A percentile compares a stretch with the other conserved stretches of the same genome.
phyloP scores from a whole-genome alignment of 2,113 vertebrate species.

The Bubalus kerabau region DNA sequence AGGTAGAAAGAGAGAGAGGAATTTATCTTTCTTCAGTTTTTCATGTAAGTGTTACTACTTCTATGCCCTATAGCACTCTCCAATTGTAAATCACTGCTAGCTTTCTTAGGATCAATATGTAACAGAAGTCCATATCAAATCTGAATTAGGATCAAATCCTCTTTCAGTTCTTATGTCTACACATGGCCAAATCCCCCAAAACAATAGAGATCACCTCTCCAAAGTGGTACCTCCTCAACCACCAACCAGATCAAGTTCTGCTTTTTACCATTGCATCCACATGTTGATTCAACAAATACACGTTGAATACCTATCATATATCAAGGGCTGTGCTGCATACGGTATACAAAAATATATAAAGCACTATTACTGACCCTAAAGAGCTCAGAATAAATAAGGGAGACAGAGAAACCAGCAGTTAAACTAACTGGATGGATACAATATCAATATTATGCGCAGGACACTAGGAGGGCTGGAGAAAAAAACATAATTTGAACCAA shows the following conservation, averaged over 20 bases:
- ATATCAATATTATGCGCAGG: neutral
- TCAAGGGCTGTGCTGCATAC: neutral
- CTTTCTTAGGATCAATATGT: neutral
- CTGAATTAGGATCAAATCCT: slow-evolving; percentile 11
- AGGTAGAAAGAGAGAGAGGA: neutral
- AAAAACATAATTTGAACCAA: neutral
- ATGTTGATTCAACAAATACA: neutral
- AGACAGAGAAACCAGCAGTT: neutral
- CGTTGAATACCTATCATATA: neutral
- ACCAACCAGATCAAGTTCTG: neutral
- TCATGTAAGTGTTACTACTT: neutral
- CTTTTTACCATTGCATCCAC: neutral
- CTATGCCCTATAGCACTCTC: neutral
- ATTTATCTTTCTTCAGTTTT: neutral
- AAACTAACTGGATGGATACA: neutral
- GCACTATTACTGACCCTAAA: neutral
- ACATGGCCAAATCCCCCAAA: neutral
- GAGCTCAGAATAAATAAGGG: neutral
- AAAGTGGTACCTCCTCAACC: neutral
- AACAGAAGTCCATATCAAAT: neutral
- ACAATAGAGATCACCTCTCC: neutral
- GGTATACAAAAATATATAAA: neutral
- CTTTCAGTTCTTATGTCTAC: neutral
- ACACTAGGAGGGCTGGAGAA: neutral
- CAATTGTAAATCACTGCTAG: neutral